Base-by-base conservation (phyloP, 23 tunicate genomes). In the Diplosoma virens region DNA sequence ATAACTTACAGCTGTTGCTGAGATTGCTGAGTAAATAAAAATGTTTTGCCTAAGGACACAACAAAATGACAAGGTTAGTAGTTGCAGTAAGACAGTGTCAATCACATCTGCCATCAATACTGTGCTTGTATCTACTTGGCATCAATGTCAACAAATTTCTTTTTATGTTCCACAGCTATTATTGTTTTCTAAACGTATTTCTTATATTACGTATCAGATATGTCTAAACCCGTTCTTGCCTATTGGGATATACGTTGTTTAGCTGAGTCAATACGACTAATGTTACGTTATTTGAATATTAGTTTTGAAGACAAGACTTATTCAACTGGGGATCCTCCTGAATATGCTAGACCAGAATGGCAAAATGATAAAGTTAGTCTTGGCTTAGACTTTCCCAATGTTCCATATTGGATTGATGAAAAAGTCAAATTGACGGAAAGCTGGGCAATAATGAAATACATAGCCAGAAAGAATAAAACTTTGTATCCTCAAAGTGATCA, bases 221-320 rank as follows among this genome's bases (percentile, higher is more conserved):
- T 66, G 73, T 11, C 28, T 1, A 85, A 68, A 41, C 65, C 78
- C 0, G 29, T 72, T 22, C 78, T 89, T 29, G 96, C 75, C 0
- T 89, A 89, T 25, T 89, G 96, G 96, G 76, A 83, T 71, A 72
- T 83, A 32, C 63, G 96, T 34, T 90, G 96, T 71, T 70, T 83
- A 32, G 96, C 80, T 34, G 89, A 89, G 53, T 81, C 89, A 0
- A 86, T 86, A 1, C 47, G 96, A 14, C 35, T 82, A 58, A 52
- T 89, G 96, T 55, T 89, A 18, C 85, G 64, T 26, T 75, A 89
- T 37, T 52, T 52, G 1, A 77, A 68, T 3, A 16, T 82, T 0
- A 63, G 66, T 6, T 89, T 76, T 60, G 85, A 47, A 29, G 69
- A 89, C 25, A 78, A 89, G 48, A 32, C 32, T 6, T 77, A 76